Base-by-base conservation (phyloP, 2,113 vertebrate genomes). In the Equus przewalskii region DNA sequence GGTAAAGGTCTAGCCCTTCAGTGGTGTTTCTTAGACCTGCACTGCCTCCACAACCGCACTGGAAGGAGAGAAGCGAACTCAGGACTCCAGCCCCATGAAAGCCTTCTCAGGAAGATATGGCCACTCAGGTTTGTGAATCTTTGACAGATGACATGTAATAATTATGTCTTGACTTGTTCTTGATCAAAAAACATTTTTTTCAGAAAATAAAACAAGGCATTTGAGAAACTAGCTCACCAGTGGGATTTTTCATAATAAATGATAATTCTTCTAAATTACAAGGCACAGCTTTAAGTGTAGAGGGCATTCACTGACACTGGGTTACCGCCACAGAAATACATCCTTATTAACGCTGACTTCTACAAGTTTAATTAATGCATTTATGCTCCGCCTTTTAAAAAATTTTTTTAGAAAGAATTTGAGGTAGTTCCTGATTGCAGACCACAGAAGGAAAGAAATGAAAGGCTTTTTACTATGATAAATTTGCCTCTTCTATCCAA, bases 1-100 rank as follows among this genome's bases (percentile, higher is more conserved):
- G 92, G 73, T 69, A 94, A 97, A 97, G 76, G 76, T 98, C 49
- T 78, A 24, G 81, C 73, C 21, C 44, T 0, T 24, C n/a, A 65
- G 44, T 4, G 46, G 4, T 22, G 2, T 64, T 96, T 46, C 18
- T 1, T 28, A 18, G 44, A 22, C 65, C 44, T 58, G 51, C 16
- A 4, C 84, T 11, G 19, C 22, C 16, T 93, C n/a, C 44, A 7
- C 1, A 28, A 33, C 18, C 36, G 65, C 2, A 0, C 2, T 3
- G 22, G 44, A 83, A 15, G 54, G 21, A 84, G 21, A 83, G 14
- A 22, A 67, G 30, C 3, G 6, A 72, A 49, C 73, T n/a, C 54
- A 41, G 19, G 73, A 91, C 65, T 26, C 51, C 30, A 16, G 62
- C 76, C 28, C 60, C n/a, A 0, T 0, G 4, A 41, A 6, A 70